Conservation (phyloP, 2,113 vertebrate genomes). For the Phylloscopus trochilus region DNA sequence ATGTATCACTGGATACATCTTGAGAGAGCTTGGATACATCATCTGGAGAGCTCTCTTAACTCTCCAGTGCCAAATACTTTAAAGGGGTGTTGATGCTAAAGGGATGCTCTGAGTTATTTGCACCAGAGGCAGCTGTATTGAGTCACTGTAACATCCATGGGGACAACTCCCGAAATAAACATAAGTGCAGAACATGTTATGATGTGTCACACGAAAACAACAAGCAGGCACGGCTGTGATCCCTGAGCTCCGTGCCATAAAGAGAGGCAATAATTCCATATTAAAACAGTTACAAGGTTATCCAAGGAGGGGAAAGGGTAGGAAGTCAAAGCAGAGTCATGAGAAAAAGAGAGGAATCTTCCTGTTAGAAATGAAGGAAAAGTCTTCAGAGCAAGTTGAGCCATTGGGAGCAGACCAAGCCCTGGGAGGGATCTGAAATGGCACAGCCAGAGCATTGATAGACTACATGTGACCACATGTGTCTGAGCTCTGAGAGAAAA, state of each 20-base stretch:
- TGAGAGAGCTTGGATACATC: too few species aligned
- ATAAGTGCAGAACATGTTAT: background rate
- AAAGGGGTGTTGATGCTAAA: background rate
- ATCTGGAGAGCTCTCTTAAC: background rate
- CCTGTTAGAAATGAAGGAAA: background rate
- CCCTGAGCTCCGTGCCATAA: background rate
- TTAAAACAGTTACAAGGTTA: background rate
- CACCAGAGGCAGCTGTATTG: background rate
- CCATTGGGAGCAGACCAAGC: background rate
- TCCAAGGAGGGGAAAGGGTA: background rate
- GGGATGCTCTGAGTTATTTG: background rate
- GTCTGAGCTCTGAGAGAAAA: background rate
- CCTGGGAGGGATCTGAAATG: background rate
- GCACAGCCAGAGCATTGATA: accelerated
- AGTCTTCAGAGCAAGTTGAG: background rate
- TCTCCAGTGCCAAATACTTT: background rate
- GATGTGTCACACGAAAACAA: background rate
- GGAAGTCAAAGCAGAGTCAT: background rate
- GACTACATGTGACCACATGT: accelerated
- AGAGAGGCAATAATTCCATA: background rate
- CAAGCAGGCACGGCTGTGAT: background rate
- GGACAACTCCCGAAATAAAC: background rate
- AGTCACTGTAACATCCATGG: background rate
- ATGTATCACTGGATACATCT: background rate
- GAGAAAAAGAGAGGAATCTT: background rate